Evolutionary conservation across 2,113 vertebrate species (phyloP).

Genomic region (Castor canadensis): DNA sequence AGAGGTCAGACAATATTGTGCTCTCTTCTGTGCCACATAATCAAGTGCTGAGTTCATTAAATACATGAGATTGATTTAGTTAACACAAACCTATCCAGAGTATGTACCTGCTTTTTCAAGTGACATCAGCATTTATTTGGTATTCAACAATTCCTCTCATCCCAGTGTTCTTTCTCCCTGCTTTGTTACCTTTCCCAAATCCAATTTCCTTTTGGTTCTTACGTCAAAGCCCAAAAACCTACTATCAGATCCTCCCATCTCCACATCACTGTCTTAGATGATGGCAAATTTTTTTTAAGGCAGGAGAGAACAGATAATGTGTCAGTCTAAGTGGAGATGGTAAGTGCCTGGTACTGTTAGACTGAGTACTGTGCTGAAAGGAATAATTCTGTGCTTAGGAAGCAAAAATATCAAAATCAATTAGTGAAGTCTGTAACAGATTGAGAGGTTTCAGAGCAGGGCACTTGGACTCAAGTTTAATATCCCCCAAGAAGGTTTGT

Average conservation of each 20-base stretch:
- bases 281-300: neutral
- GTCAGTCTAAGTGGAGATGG: neutral
- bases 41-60: constrained; percentile 32
- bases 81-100: constrained; percentile 3
- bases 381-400: neutral
- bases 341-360: neutral
- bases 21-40: neutral
- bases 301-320: neutral
- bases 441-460: neutral
- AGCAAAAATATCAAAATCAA: neutral
- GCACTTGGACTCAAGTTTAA: neutral
- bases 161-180: neutral
- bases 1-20: neutral
- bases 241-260: neutral
- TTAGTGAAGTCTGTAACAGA: neutral
- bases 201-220: neutral
- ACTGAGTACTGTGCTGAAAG: neutral
- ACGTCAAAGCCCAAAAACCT: neutral
- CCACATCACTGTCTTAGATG: neutral
- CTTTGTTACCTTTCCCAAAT: neutral
- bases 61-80: neutral
- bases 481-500: neutral
- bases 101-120: constrained; percentile 24
- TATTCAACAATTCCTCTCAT: neutral
- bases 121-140: neutral